These are phyloP conservation scores for Drosophila gunungcola DNA, from an alignment of 1,140 invertebrate species.

Conservation along the genomic window DNA sequence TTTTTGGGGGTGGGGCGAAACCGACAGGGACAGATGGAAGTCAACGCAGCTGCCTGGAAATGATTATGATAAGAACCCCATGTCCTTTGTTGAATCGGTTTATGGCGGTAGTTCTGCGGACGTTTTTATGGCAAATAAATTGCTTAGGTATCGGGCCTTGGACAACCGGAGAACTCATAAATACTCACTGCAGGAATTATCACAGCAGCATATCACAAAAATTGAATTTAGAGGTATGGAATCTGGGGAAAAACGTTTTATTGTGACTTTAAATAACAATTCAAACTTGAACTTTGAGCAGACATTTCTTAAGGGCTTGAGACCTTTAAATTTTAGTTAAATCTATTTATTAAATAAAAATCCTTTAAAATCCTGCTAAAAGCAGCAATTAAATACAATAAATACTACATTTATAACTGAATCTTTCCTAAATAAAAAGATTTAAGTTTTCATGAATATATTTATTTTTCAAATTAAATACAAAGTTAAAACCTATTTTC, in stretches of 20 bases:
- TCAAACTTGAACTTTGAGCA: no score
- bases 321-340: no score
- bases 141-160: constrained; percentile 47
- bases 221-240: constrained; percentile 1
- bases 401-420: no score
- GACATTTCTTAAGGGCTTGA: no score
- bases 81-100: constrained; percentile 41
- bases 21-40: constrained; percentile 53
- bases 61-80: constrained; percentile 77
- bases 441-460: not conserved
- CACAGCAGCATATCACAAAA: not conserved
- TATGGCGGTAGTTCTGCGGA: constrained; percentile 60
- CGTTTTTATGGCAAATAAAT: constrained; percentile 68
- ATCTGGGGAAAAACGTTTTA: constrained; percentile 6
- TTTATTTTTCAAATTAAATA: no score
- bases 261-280: not conserved
- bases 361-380: no score
- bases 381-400: no score
- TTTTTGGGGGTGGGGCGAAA: constrained; percentile 18
- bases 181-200: not conserved
- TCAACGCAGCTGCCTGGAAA: constrained; percentile 76
- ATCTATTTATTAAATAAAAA: no score
- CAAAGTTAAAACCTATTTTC: no score
- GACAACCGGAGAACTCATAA: constrained; percentile 35
- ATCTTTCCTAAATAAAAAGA: no score